Percentiles rank a stretch among this genome's conserved stretches.
phyloP scores from a whole-genome alignment of 2,797 vertebrate species.

The Scarus forsteni region DNA sequence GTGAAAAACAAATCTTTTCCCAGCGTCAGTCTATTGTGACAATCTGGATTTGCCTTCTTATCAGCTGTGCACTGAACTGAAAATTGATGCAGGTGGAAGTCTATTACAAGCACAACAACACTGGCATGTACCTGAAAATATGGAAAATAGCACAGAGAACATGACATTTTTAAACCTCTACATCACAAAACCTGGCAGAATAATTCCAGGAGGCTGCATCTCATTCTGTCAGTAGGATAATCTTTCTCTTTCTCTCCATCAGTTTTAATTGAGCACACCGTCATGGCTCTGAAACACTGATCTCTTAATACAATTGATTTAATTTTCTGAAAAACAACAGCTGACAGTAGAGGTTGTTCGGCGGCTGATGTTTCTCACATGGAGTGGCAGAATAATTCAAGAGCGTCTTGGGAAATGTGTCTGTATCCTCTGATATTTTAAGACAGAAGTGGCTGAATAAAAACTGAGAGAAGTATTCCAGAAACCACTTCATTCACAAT shows the following conservation, averaged over 20 bases:
- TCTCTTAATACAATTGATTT: slow-evolving; percentile 27
- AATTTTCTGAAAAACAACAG: slow-evolving; percentile 24
- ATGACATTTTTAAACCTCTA: slow-evolving; percentile 1
- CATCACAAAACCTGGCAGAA: slow-evolving; percentile 14
- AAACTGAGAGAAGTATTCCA: background rate
- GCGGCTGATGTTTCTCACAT: background rate
- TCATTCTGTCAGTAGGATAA: slow-evolving; percentile 35
- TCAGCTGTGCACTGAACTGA: slow-evolving; percentile 30
- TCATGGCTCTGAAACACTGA: slow-evolving; percentile 21
- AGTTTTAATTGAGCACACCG: slow-evolving; percentile 43
- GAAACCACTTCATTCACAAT: background rate
- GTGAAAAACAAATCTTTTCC: slow-evolving; percentile 10
- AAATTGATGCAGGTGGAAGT: slow-evolving; percentile 24
- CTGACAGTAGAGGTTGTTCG: slow-evolving; percentile 20
- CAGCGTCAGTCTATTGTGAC: slow-evolving; percentile 19
- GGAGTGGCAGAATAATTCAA: slow-evolving; percentile 4
- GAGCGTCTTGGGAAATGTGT: background rate
- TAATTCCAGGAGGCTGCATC: slow-evolving; percentile 20
- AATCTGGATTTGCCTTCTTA: slow-evolving; percentile 19
- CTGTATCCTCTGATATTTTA: background rate
- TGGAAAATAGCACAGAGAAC: slow-evolving; percentile 6
- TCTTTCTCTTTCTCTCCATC: slow-evolving; percentile 37
- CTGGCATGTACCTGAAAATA: slow-evolving; percentile 15
- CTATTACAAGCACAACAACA: slow-evolving; percentile 6
- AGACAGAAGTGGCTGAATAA: background rate